These are phyloP conservation scores for Chamaea fasciata DNA, from an alignment of 2,113 vertebrate genomes.

Conservation along the genomic window DNA sequence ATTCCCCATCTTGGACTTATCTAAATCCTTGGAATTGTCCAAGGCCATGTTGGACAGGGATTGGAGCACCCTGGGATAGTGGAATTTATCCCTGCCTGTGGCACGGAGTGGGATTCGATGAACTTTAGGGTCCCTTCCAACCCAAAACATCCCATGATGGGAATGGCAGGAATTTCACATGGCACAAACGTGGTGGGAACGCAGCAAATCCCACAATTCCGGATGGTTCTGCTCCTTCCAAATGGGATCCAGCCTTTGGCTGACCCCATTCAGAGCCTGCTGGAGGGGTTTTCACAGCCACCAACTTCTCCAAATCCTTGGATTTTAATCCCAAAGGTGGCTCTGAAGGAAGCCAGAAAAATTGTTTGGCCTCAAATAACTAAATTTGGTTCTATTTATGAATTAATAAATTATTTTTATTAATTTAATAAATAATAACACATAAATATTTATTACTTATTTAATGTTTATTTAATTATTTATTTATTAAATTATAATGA, in stretches of 20 bases:
- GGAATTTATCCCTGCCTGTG: not conserved
- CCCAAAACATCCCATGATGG: not conserved
- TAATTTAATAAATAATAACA: no score
- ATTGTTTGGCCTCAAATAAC: not conserved
- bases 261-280: not conserved
- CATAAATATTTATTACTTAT: no score
- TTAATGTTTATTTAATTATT: no score
- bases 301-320: not conserved
- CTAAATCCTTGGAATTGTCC: not conserved
- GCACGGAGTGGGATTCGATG: not conserved
- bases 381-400: not conserved
- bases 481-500: no score
- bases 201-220: fast-evolving
- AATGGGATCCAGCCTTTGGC: not conserved
- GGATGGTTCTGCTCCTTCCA: not conserved
- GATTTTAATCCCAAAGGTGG: not conserved
- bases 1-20: not conserved
- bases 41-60: not conserved
- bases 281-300: not conserved
- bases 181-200: not conserved
- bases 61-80: not conserved
- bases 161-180: fast-evolving
- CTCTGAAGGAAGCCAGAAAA: not conserved
- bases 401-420: not conserved
- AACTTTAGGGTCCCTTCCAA: not conserved